Conservation (phyloP, 2,797 vertebrate species). For the Lerista edwardsae region DNA sequence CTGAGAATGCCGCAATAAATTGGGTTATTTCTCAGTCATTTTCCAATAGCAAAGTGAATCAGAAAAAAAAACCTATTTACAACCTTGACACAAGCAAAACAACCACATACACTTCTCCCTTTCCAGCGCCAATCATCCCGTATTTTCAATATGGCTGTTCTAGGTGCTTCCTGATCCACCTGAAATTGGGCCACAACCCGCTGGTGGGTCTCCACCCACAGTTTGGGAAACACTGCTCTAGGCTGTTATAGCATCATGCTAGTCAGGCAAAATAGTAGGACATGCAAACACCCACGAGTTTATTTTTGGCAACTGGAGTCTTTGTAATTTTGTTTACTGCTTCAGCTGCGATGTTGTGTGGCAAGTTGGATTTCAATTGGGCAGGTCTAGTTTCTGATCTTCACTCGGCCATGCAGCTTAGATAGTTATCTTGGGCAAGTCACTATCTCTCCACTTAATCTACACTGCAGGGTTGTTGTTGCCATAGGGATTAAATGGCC, state of each 20-base stretch:
- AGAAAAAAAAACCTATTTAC: too few species aligned
- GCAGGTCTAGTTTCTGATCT: background rate
- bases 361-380: background rate
- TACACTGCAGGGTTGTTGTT: background rate
- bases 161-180: too few species aligned
- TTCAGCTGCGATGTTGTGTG: too few species aligned
- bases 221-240: background rate
- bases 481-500: background rate
- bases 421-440: background rate
- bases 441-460: background rate
- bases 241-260: background rate
- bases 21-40: too few species aligned
- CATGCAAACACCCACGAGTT: background rate
- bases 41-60: too few species aligned
- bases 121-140: too few species aligned
- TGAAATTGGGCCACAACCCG: too few species aligned
- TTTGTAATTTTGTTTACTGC: background rate
- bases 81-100: too few species aligned
- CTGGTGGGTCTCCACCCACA: too few species aligned
- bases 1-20: too few species aligned
- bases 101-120: too few species aligned
- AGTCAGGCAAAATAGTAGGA: background rate
- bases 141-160: too few species aligned
- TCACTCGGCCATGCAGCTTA: background rate
- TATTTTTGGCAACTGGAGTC: background rate